These are phyloP conservation scores for Ips typographus DNA, from an alignment of 1,140 invertebrate species.

Conservation along the genomic window DNA sequence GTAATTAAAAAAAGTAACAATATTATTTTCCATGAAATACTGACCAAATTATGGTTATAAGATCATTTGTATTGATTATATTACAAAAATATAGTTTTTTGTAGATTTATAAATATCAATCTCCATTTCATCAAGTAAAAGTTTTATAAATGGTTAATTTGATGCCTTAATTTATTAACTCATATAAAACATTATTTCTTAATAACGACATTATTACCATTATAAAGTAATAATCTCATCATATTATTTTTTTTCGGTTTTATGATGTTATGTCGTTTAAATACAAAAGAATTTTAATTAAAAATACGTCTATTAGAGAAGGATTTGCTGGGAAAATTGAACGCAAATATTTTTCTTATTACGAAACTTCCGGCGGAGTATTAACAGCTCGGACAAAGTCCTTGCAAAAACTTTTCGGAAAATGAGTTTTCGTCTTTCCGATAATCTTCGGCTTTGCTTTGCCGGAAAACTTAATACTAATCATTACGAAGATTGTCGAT, in stretches of 20 bases:
- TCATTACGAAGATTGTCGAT: not conserved
- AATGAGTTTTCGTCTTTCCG: not conserved
- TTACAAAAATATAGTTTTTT: no score
- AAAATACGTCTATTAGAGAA: slow-evolving; percentile 1
- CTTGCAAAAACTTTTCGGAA: not conserved
- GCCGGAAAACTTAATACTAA: not conserved
- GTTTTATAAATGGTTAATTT: no score
- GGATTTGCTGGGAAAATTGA: slow-evolving; percentile 1
- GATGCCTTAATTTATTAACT: no score
- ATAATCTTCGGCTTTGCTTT: not conserved
- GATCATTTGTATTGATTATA: no score
- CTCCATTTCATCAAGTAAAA: no score
- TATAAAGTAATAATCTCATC: no score
- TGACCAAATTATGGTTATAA: no score
- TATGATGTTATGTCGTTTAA: not conserved
- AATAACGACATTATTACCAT: no score
- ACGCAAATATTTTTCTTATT: slow-evolving; percentile 6
- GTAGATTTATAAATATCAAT: no score
- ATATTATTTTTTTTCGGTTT: not conserved
- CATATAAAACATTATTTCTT: no score
- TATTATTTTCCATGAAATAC: no score
- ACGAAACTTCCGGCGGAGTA: not conserved
- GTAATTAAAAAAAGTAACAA: no score
- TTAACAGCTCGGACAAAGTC: slow-evolving; percentile 4
- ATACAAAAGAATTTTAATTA: slow-evolving; percentile 3